Evolutionary conservation across 2,113 vertebrate species (phyloP), one percentile per base, ranked within the genome.

Genomic region (Cichladusa arquata): DNA sequence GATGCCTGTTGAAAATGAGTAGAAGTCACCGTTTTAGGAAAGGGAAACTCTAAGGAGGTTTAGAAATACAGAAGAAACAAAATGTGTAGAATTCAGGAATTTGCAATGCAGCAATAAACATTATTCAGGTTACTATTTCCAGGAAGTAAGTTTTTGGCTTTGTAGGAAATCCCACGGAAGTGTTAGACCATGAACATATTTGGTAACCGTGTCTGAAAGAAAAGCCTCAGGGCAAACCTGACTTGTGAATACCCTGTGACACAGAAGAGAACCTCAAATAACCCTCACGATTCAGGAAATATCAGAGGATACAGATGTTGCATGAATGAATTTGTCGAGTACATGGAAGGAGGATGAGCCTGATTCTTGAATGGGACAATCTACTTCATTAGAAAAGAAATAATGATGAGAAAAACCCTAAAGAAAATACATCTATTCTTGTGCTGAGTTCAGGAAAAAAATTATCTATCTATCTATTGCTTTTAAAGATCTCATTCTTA

Each of bases 231-330:
- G 66, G 73, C 83, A 92, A 89, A 79, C 25, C 53, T 92, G 60
- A 60, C 57, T 86, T 84, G 51, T 70, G 51, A 92, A 89, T 74
- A 72, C 16, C 18, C 28, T 61, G 29, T n/a, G 48, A 81, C 11
- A 17, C 76, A 44, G n/a, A 36, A 93, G 40, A 89, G 61, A 92
- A 53, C 77, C 92, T 91, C 61, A 89, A 91, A 92, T 91, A 93
- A 89, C 77, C 48, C 45, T 79, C 53, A 48, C 5, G 31, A 79
- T 67, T 86, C 88, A 92, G 91, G 86, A 93, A 92, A 65, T 93
- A 93, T 72, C 73, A 93, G 91, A 92, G 77, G 83, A 96, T 81
- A 89, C 81, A 95, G 80, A 91, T 86, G 73, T 71, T 84, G 19
- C 47, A 31, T 65, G 54, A 93, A 87, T 81, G 17, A 92, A 79